phyloP scores from a whole-genome alignment of 2,797 vertebrate genomes.

The Okamejei kenojei region DNA sequence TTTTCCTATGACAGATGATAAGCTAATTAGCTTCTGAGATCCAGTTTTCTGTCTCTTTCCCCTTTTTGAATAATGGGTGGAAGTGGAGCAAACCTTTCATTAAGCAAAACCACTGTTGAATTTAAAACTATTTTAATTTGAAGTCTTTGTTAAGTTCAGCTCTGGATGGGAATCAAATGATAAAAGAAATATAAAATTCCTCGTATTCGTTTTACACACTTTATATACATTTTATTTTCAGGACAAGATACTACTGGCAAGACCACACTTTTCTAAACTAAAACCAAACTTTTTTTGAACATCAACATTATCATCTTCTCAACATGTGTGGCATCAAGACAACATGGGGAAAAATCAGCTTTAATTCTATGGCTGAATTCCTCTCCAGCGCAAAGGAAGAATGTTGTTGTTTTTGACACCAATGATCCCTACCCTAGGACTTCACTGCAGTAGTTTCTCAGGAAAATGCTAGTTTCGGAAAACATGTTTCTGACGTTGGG shows the following conservation, averaged over 20 bases:
- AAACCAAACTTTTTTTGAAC: not conserved
- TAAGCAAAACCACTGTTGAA: not conserved
- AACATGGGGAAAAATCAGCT: no score
- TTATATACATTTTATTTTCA: not conserved
- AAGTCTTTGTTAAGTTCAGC: not conserved
- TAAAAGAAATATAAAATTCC: not conserved
- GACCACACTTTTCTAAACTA: not conserved
- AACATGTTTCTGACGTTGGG: no score
- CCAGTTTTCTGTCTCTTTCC: no score
- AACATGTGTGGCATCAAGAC: not conserved
- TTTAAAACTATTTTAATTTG: not conserved
- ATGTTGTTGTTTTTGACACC: no score
- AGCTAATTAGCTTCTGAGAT: no score
- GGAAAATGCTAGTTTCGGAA: no score
- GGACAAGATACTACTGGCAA: not conserved
- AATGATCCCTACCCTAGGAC: no score
- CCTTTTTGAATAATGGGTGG: no score
- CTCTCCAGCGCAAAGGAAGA: no score
- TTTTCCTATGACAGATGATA: no score
- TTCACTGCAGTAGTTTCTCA: no score
- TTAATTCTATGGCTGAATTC: no score
- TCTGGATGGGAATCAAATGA: not conserved
- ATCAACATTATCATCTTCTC: not conserved
- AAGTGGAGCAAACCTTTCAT: not conserved
- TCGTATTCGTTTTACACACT: not conserved